These are phyloP conservation scores for Unio pictorum DNA, from an alignment of 2,888 invertebrate species.

Conservation along the genomic window DNA sequence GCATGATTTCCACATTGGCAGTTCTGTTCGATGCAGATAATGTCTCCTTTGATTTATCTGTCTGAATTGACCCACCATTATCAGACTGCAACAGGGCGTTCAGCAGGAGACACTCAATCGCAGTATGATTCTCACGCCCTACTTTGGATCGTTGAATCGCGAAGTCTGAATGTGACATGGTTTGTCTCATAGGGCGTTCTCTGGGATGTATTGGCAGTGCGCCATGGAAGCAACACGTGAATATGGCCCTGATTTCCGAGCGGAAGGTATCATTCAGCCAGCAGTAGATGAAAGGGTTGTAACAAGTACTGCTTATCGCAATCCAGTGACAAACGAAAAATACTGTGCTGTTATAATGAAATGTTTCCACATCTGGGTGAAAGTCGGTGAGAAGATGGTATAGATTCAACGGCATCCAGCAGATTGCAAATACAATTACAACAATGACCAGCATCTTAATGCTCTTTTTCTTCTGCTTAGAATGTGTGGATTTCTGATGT, in stretches of 20 bases:
- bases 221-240: constrained; percentile 54
- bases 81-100: constrained; percentile 2
- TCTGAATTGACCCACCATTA: no score
- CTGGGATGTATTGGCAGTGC: constrained; percentile 19
- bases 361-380: constrained; percentile 55
- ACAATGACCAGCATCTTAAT: constrained; percentile 73
- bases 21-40: constrained; percentile 2
- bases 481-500: constrained; percentile 68
- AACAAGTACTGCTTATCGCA: constrained; percentile 73
- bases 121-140: constrained; percentile 4
- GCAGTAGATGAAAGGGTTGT: constrained; percentile 74
- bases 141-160: constrained; percentile 1
- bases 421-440: constrained; percentile 71
- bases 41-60: background rate
- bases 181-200: constrained; percentile 1
- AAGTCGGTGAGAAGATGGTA: constrained; percentile 72
- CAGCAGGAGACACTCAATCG: constrained; percentile 1
- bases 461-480: constrained; percentile 70
- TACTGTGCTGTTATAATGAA: constrained; percentile 67
- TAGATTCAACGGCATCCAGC: constrained; percentile 74
- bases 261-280: constrained; percentile 73
- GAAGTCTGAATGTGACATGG: constrained; percentile 16
- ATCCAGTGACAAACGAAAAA: constrained; percentile 72
- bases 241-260: constrained; percentile 57
- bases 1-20: constrained; percentile 9